Base-by-base conservation (phyloP, 2,113 vertebrate species). In the Chlorocebus sabaeus region DNA sequence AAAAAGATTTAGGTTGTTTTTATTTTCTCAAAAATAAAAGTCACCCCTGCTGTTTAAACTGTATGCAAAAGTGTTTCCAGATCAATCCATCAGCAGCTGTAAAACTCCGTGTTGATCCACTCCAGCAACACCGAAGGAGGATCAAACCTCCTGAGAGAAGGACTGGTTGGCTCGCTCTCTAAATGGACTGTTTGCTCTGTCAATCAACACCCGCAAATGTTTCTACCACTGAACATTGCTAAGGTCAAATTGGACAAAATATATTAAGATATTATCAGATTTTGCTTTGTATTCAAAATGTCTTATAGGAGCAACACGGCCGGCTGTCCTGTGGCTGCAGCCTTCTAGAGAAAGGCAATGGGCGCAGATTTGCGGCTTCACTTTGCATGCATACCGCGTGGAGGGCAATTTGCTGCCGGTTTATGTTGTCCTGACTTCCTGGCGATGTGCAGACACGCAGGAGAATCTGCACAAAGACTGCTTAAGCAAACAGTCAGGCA, bases 221-320 rank as follows among this genome's bases (percentile, higher is more conserved):
- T 93, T 79, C 67, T 25, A 27, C 45, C 68, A 40, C 79, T 95
- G 0, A 6, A 72, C 73, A 61, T 90, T 97, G 50, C 90, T 93
- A 89, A 97, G 97, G 96, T 98, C 97, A 98, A 98, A 98, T 70
- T 97, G 95, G 96, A 98, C 93, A 93, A 97, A 94, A 95, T 18
- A 73, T 96, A 98, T 97, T 98, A 97, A 98, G 97, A 97, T 98
- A 76, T 90, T 98, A 95, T 98, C 97, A 98, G 95, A 75, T 93
- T 14, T 64, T 8, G 79, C 97, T 98, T 92, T 98, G 55, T 59
- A 96, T 98, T 98, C 98, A 90, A 96, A 95, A 97, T 90, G 94
- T 96, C 94, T 70, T 92, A 55, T 16, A 64, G 81, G 80, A 79
- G 52, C 50, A 64, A 84, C 83, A 32, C 55, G 78, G 92, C 83